Evolutionary conservation across 92 coral and sea anemone species (phyloP), one percentile per base, ranked within the genome.

Genomic region (Metridium senile): DNA sequence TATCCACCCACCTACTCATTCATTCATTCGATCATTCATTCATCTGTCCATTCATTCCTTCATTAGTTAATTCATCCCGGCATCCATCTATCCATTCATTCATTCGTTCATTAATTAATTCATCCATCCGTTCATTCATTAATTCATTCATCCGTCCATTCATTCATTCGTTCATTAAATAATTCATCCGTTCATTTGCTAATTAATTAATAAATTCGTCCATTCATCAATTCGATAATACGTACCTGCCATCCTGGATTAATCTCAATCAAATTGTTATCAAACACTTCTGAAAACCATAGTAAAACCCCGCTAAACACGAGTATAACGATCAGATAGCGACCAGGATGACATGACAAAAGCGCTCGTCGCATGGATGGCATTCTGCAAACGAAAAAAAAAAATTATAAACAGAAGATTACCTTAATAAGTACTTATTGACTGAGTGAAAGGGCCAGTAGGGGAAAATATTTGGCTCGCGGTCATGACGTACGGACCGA

Each of bases 341-440:
- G 76, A 51, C 76, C 67, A 43, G 76, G 76, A 49, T 49, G 76
- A 43, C 63, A 58, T 1, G 76, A 71, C n/a, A 43, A 51, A 9
- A 45, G n/a, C 7, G 62, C 62, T 43, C 62, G 63, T 10, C 52
- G 62, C 10, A 49, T 2, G 4, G 69, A 63, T 3, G 59, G 2
- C 59, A 54, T 54, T 54, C 20, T 54, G 21, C n/a, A n/a, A n/a
- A 16, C 25, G 59, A 54, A 20, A 54, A 9, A 54, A 13, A 39
- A 13, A 39, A 39, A 6, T 4, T 39, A n/a, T n/a, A n/a, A n/a
- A n/a, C n/a, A n/a, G n/a, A n/a, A n/a, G n/a, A n/a, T n/a, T n/a
- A n/a, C n/a, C n/a, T n/a, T n/a, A n/a, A n/a, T n/a, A n/a, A n/a
- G n/a, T n/a, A n/a, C n/a, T n/a, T n/a, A n/a, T n/a, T n/a, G n/a